phyloP scores from a whole-genome alignment of 2,113 vertebrate genomes.

The Alaudala cheleensis region DNA sequence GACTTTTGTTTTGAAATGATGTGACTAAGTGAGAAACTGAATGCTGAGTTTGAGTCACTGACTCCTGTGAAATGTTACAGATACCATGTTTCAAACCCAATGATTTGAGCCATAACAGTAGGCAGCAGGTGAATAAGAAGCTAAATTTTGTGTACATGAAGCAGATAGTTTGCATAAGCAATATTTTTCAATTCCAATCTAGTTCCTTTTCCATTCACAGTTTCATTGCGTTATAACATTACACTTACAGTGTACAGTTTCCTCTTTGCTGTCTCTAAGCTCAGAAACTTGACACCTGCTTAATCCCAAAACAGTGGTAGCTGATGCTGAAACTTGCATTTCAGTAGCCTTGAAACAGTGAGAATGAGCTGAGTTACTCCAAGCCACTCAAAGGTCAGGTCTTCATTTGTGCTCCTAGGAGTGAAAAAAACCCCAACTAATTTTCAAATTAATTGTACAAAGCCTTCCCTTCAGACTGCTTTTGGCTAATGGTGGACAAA shows the following conservation, averaged over 20 bases:
- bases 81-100: neutral
- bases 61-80: neutral
- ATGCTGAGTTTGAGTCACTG: neutral
- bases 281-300: neutral
- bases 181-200: neutral
- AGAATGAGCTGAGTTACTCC: neutral
- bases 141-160: neutral
- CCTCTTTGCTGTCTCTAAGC: neutral
- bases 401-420: neutral
- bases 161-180: neutral
- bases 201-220: neutral
- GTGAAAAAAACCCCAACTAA: neutral
- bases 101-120: neutral
- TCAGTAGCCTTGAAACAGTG: neutral
- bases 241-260: neutral
- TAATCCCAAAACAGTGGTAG: neutral
- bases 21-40: neutral
- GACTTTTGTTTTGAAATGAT: neutral
- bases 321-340: neutral
- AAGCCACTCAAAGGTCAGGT: neutral
- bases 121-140: neutral
- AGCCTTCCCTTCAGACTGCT: neutral
- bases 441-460: neutral
- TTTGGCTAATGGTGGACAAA: neutral
- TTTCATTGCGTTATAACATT: neutral